phyloP scores from a whole-genome alignment of 1,140 invertebrate species.

The Leptestheria dahalacensis region DNA sequence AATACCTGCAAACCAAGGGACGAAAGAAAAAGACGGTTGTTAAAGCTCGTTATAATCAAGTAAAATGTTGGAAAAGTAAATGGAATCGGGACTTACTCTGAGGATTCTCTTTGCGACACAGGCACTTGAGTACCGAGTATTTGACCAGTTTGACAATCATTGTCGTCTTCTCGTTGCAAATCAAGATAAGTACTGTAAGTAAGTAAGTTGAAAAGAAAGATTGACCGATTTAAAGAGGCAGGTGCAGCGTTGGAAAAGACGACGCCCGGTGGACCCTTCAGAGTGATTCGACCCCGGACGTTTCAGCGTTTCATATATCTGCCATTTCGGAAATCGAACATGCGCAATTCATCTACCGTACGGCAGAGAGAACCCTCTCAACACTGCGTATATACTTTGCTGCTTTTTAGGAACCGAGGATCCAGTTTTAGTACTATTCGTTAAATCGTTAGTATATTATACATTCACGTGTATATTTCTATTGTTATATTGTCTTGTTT shows the following conservation, averaged over 20 bases:
- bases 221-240: not conserved
- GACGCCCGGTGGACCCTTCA: not conserved
- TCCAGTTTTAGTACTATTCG: too few species aligned
- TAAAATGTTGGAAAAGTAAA: not conserved
- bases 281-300: not conserved
- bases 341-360: too few species aligned
- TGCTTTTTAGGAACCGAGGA: not conserved
- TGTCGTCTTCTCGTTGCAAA: too few species aligned
- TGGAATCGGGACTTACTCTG: not conserved
- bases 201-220: not conserved
- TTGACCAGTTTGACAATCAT: not conserved
- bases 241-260: not conserved
- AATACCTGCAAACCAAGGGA: not conserved
- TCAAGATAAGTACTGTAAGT: not conserved
- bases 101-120: not conserved
- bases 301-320: not conserved
- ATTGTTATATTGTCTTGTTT: too few species aligned
- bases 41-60: not conserved
- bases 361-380: not conserved
- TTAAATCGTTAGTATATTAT: too few species aligned
- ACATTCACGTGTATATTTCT: too few species aligned
- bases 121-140: not conserved
- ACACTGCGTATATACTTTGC: not conserved
- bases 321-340: not conserved
- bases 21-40: not conserved